These are phyloP conservation scores for Monopterus albus DNA, from an alignment of 2,113 vertebrate genomes.

Conservation along the genomic window DNA sequence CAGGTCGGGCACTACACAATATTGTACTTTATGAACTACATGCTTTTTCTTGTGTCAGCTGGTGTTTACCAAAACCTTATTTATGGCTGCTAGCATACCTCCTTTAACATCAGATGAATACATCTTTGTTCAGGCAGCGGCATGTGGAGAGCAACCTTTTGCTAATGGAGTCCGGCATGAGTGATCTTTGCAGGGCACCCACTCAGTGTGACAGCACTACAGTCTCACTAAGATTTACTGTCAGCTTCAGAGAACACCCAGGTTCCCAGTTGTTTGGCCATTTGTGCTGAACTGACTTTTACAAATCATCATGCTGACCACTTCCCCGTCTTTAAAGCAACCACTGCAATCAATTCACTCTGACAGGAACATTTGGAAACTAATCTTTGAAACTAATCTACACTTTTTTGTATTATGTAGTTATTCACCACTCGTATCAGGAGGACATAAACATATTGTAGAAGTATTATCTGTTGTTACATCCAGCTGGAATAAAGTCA, in stretches of 20 bases:
- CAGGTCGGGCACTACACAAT: slow-evolving; percentile 14
- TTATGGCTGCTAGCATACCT: slow-evolving; percentile 61
- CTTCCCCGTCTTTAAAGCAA: slow-evolving; percentile 66
- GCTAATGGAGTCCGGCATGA: slow-evolving; percentile 65
- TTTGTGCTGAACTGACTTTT: slow-evolving; percentile 69
- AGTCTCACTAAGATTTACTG: slow-evolving; percentile 55
- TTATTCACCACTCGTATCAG: background rate
- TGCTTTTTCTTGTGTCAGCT: slow-evolving; percentile 40
- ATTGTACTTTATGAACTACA: slow-evolving; percentile 30
- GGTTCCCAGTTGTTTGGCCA: slow-evolving; percentile 54
- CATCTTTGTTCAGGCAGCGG: slow-evolving; percentile 54
- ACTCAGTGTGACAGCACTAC: slow-evolving; percentile 33
- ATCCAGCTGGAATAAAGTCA: too few species aligned
- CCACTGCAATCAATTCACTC: slow-evolving; percentile 16
- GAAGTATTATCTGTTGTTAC: slow-evolving; percentile 3
- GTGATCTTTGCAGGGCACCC: slow-evolving; percentile 68
- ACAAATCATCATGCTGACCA: slow-evolving; percentile 63
- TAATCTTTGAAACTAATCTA: too few species aligned
- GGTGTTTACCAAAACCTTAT: slow-evolving; percentile 66
- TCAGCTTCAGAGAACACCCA: slow-evolving; percentile 45
- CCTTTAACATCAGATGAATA: slow-evolving; percentile 29
- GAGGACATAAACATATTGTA: background rate
- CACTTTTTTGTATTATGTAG: background rate
- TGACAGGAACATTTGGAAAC: too few species aligned
- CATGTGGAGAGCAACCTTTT: slow-evolving; percentile 63